Conservation (phyloP, 2,113 vertebrate genomes). For the Aepyceros melampus region DNA sequence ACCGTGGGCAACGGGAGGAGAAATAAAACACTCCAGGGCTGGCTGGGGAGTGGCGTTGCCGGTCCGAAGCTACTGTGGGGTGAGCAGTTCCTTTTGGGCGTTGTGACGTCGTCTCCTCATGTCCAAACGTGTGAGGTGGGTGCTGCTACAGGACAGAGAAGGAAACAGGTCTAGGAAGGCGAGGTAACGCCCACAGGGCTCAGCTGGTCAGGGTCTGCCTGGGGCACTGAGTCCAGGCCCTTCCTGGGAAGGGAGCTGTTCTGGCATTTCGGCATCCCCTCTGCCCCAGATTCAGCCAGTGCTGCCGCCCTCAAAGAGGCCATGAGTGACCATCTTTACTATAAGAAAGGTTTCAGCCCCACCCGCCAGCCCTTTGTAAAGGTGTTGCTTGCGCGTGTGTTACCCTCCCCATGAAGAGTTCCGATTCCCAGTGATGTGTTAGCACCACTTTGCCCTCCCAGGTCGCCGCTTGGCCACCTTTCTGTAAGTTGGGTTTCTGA, state of each 20-base stretch:
- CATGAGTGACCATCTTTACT: not conserved
- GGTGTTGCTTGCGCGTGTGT: not conserved
- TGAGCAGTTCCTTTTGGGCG: rapidly evolving
- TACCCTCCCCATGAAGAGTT: not conserved
- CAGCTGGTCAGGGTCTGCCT: not conserved
- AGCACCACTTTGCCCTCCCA: not conserved
- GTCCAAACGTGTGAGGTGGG: not conserved
- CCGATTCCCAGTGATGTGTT: not conserved
- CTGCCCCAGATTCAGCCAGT: not conserved
- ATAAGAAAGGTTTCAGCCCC: not conserved
- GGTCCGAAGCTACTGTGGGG: not conserved
- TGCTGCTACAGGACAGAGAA: not conserved
- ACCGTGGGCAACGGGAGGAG: not conserved
- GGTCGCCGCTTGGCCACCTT: not conserved
- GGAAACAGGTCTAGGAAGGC: not conserved
- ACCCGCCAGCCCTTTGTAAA: not conserved
- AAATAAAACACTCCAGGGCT: not conserved
- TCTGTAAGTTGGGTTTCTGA: not conserved
- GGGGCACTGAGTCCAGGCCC: not conserved
- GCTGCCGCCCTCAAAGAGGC: not conserved
- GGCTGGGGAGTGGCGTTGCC: not conserved
- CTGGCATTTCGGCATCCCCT: not conserved
- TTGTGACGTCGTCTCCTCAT: not conserved
- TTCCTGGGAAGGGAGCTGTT: not conserved
- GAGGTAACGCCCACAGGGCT: too few relatives aligned